phyloP scores from a whole-genome alignment of 2,888 invertebrate species.

The Athalia circularis region DNA sequence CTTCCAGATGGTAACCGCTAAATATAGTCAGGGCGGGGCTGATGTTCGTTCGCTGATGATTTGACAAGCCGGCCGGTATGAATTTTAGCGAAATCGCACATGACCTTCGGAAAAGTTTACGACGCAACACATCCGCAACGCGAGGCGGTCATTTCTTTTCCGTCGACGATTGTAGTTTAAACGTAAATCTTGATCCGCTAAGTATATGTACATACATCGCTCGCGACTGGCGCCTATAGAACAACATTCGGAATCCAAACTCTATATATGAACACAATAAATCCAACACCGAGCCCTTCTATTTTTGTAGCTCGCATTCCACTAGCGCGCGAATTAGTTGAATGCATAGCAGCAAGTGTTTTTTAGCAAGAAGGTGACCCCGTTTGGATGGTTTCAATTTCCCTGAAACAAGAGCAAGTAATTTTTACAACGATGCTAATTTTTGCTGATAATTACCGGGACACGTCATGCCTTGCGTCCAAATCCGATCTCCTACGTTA shows the following conservation, averaged over 20 bases:
- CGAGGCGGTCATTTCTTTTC: constrained; percentile 3
- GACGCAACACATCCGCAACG: background rate
- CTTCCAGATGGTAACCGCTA: constrained; percentile 48
- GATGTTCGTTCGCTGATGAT: constrained; percentile 48
- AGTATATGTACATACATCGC: background rate
- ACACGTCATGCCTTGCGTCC: constrained; percentile 15
- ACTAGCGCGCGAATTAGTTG: background rate
- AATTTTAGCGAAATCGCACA: background rate
- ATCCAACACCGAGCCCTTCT: background rate
- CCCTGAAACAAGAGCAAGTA: background rate
- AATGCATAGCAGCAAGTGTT: no score
- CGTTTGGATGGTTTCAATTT: background rate
- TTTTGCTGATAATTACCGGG: constrained; percentile 1
- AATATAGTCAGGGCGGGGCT: constrained; percentile 55
- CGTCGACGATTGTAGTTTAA: background rate
- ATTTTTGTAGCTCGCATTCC: constrained; percentile 30
- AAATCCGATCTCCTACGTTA: constrained; percentile 23
- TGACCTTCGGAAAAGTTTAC: constrained; percentile 21
- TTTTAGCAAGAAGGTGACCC: background rate
- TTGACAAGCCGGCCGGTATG: constrained; percentile 54
- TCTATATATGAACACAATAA: background rate
- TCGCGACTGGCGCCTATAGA: background rate
- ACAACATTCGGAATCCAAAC: constrained; percentile 4
- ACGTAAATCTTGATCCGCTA: background rate
- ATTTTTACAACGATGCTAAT: constrained; percentile 9